A percentile compares a stretch with the other conserved stretches of the same genome.
Conservation (phyloP, 2,888 invertebrate species). For the Spatulosminthurus flaviceps region DNA sequence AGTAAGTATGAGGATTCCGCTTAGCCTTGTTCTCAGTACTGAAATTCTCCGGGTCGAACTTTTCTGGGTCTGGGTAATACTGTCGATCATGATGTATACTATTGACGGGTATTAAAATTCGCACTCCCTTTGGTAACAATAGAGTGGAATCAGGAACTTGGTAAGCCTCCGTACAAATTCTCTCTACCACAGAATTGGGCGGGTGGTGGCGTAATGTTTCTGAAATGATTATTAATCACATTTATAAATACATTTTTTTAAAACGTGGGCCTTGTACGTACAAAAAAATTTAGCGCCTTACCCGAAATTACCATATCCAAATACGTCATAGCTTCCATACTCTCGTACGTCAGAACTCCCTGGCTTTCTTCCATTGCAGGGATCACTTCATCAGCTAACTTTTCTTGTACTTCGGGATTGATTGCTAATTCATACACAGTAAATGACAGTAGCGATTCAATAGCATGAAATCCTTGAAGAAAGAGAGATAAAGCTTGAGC, state of each 20-base stretch:
- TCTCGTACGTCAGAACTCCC: neutral
- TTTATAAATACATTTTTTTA: neutral
- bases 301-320: conserved; percentile 29
- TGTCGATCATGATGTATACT: conserved; percentile 11
- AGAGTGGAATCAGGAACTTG: conserved; percentile 35
- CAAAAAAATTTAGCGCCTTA: too few relatives aligned
- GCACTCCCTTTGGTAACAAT: conserved; percentile 31
- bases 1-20: conserved; percentile 16
- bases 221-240: conserved; percentile 23
- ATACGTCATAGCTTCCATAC: neutral
- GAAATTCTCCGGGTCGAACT: conserved; percentile 27
- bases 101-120: conserved; percentile 64
- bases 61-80: conserved; percentile 10
- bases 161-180: conserved; percentile 41
- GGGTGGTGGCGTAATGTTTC: conserved; percentile 46
- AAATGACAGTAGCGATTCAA: neutral
- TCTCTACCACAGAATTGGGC: conserved; percentile 25
- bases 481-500: conserved; percentile 22
- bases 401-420: conserved; percentile 26
- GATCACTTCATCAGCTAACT: conserved; percentile 9
- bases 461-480: conserved; percentile 6
- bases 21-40: conserved; percentile 13
- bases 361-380: neutral
- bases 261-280: too few relatives aligned
- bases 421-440: conserved; percentile 12